Percentiles rank a stretch among this genome's conserved stretches.
Conservation (phyloP, 2,888 invertebrate genomes). For the Thereva nobilitata region DNA sequence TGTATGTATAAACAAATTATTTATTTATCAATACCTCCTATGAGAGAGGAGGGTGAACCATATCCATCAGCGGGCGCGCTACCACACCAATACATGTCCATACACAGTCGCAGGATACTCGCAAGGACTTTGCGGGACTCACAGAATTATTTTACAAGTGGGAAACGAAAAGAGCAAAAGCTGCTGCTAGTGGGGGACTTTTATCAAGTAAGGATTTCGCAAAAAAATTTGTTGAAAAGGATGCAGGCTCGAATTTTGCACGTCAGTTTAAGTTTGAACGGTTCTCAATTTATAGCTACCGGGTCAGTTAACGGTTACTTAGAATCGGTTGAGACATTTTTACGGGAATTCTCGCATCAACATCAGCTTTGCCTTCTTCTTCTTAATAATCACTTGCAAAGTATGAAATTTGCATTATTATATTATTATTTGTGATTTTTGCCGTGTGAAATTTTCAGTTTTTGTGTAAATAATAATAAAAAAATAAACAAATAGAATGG, state of each 20-base stretch:
- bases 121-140: background rate
- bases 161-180: conserved; percentile 30
- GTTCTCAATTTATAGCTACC: conserved; percentile 35
- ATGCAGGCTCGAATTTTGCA: conserved; percentile 25
- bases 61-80: background rate
- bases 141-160: conserved; percentile 7
- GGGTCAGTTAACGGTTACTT: background rate
- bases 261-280: conserved; percentile 39
- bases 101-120: background rate
- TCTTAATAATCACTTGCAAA: too few species aligned
- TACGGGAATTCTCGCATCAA: too few species aligned
- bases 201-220: conserved; percentile 29
- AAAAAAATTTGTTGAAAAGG: conserved; percentile 37
- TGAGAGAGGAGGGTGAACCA: background rate
- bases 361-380: too few species aligned
- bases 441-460: too few species aligned
- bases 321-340: too few species aligned
- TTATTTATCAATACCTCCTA: conserved; percentile 33
- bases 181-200: conserved; percentile 38
- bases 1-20: conserved; percentile 36
- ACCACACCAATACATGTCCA: conserved; percentile 7
- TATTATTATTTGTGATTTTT: too few species aligned
- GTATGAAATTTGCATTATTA: too few species aligned
- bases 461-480: background rate
- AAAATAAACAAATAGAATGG: conserved; percentile 62